Percentiles rank a stretch among this genome's conserved stretches.
Evolutionary conservation across 2,797 vertebrate species (phyloP).

Genomic region (Phylloscopus collybita): DNA sequence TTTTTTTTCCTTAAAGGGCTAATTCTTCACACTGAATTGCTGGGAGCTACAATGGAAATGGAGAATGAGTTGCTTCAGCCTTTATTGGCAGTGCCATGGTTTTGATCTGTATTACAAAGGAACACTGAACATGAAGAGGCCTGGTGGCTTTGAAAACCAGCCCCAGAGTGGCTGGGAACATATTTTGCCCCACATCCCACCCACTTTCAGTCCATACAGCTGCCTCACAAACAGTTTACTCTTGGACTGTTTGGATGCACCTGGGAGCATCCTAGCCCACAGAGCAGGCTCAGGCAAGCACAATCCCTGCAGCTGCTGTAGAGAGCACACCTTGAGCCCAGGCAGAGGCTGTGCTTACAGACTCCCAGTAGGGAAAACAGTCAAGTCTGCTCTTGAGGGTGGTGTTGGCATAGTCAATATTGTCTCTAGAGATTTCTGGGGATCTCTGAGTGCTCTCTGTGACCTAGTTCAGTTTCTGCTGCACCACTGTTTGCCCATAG

Average conservation of each 20-base stretch:
- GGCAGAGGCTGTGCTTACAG: background rate
- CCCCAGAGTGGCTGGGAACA: background rate
- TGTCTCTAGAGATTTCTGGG: constrained; percentile 49
- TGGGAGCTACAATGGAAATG: background rate
- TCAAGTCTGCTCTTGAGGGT: constrained; percentile 32
- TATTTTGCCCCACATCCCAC: constrained; percentile 33
- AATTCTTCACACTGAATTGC: background rate
- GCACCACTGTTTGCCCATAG: constrained; percentile 20
- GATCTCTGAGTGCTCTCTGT: background rate
- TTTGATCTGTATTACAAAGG: constrained; percentile 44
- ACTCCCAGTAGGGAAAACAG: background rate
- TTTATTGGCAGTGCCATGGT: background rate
- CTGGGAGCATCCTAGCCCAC: constrained; percentile 26
- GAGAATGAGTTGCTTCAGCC: background rate
- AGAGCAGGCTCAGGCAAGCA: constrained; percentile 27
- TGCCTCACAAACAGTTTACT: background rate
- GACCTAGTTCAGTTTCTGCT: constrained; percentile 34
- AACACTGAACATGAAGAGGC: background rate
- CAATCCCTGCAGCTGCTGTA: constrained; percentile 31
- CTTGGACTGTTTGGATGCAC: background rate
- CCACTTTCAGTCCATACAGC: constrained; percentile 15
- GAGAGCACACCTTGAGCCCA: background rate
- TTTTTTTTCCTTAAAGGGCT: background rate
- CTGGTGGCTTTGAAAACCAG: constrained; percentile 33
- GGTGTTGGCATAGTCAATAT: background rate